Percentiles rank a stretch among this genome's conserved stretches.
These are phyloP conservation scores for Acrocephalus scirpaceus DNA, from an alignment of 2,797 vertebrate species.

Conservation along the genomic window DNA sequence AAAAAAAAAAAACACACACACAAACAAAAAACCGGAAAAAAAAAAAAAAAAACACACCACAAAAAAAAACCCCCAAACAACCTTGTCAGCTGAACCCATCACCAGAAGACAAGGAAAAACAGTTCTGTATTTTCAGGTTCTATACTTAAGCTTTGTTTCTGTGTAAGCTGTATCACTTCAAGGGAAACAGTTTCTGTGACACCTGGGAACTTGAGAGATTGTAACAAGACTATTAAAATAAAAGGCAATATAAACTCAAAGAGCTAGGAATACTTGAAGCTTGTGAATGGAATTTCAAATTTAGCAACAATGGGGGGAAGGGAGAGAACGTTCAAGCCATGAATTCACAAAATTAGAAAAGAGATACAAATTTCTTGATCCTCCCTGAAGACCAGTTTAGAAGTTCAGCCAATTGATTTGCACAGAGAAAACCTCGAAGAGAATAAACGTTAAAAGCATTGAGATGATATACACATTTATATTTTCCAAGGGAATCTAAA, in stretches of 20 bases:
- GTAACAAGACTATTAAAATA: not conserved
- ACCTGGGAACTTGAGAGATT: not conserved
- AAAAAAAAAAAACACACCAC: too few relatives aligned
- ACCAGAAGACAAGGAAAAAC: not conserved
- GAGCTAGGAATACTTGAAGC: not conserved
- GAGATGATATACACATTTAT: not conserved
- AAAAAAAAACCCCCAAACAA: too few relatives aligned
- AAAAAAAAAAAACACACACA: too few relatives aligned
- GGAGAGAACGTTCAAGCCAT: not conserved
- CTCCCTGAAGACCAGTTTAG: not conserved
- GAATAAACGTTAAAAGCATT: not conserved
- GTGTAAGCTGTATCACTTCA: not conserved
- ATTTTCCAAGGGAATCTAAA: not conserved
- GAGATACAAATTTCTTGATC: not conserved
- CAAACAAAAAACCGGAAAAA: too few relatives aligned
- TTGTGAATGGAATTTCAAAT: not conserved
- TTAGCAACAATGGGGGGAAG: not conserved
- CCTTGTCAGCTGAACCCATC: not conserved
- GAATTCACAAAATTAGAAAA: not conserved
- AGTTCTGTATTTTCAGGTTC: not conserved
- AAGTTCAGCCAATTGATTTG: not conserved
- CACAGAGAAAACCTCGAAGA: not conserved
- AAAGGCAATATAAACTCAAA: not conserved
- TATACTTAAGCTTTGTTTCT: not conserved
- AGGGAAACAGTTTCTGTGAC: not conserved